Conservation (phyloP, 2,888 invertebrate genomes). For the Aproaerema taeniolella region DNA sequence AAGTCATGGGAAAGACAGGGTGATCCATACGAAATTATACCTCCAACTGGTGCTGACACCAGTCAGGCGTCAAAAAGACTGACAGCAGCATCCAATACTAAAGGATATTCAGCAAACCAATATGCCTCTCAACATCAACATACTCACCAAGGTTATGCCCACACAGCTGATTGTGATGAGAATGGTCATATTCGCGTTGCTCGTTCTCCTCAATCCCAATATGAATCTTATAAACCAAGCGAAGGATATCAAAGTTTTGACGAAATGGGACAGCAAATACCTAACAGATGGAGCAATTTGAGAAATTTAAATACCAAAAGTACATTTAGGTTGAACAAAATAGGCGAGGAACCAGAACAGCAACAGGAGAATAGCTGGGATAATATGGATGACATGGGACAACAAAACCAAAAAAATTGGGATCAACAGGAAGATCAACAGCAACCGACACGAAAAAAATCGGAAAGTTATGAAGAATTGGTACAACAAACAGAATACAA, state of each 20-base stretch:
- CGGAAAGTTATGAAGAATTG: constrained; percentile 28
- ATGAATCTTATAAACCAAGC: constrained; percentile 7
- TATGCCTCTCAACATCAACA: constrained; percentile 37
- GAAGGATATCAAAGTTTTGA: constrained; percentile 18
- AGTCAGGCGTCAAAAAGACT: constrained; percentile 43
- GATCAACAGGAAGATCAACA: constrained; percentile 24
- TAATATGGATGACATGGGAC: constrained; percentile 1
- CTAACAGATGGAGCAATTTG: constrained; percentile 12
- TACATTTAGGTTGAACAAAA: too few relatives aligned
- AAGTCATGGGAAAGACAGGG: constrained; percentile 73
- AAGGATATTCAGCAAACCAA: constrained; percentile 37
- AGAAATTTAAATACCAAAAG: too few relatives aligned
- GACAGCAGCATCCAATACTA: constrained; percentile 30
- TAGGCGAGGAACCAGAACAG: too few relatives aligned
- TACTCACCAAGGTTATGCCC: constrained; percentile 32
- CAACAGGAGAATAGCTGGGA: too few relatives aligned
- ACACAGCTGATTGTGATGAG: constrained; percentile 33
- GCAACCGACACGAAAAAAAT: constrained; percentile 26
- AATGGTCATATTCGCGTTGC: constrained; percentile 45
- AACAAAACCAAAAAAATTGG: too few relatives aligned
- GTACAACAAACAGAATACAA: constrained; percentile 35
- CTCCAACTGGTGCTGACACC: constrained; percentile 35
- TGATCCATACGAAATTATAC: constrained; percentile 66
- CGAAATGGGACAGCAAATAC: constrained; percentile 27
- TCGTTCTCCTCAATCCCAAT: constrained; percentile 31